These are phyloP conservation scores for Diploptera punctata DNA, from an alignment of 2,888 invertebrate species.

Conservation along the genomic window DNA sequence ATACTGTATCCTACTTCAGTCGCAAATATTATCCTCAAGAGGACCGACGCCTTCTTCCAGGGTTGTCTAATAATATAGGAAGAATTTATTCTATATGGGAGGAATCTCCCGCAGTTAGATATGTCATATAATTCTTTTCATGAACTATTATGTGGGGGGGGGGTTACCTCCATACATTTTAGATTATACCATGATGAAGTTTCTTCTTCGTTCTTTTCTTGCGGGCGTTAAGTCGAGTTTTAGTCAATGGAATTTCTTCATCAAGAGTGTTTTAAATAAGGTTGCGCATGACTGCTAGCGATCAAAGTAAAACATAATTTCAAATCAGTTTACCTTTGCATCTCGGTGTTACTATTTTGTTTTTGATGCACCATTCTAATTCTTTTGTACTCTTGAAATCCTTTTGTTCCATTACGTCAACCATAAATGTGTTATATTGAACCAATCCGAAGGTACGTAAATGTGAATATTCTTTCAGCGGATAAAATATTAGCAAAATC, in stretches of 20 bases:
- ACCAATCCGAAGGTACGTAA: neutral
- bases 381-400: neutral
- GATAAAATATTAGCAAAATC: neutral
- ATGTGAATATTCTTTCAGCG: neutral
- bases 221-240: neutral
- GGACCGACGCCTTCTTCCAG: neutral
- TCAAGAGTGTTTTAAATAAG: neutral
- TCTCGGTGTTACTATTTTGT: neutral
- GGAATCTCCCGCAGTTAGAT: neutral
- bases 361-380: neutral
- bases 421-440: neutral
- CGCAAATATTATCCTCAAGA: too few species aligned
- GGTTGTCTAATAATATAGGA: neutral
- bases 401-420: neutral
- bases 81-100: neutral
- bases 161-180: neutral
- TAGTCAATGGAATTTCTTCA: neutral
- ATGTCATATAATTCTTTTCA: neutral
- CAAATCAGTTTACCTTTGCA: neutral
- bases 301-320: conserved; percentile 1
- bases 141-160: neutral
- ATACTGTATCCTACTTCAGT: too few species aligned
- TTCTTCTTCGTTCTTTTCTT: neutral
- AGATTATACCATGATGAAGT: neutral
- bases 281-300: neutral